phyloP scores from a whole-genome alignment of 2,888 invertebrate genomes.

The Clistopyga incitator region DNA sequence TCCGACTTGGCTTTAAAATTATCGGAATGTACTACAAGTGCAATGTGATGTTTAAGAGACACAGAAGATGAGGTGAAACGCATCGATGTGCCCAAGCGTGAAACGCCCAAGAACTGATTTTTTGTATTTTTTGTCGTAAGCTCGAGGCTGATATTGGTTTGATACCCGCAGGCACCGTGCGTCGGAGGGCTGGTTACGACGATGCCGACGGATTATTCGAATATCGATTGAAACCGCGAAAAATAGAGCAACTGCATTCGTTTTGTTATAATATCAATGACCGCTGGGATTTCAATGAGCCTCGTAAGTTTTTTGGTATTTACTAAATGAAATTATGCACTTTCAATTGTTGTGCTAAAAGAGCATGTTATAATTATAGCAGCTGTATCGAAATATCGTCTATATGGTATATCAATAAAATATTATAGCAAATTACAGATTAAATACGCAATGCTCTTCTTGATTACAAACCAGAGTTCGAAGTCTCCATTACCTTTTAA shows the following conservation, averaged over 20 bases:
- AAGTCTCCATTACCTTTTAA: too few species aligned
- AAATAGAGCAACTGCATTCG: conserved; percentile 4
- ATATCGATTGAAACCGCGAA: conserved; percentile 3
- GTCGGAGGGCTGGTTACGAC: neutral
- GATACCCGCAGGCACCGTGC: conserved; percentile 5
- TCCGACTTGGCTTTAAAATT: conserved; percentile 76
- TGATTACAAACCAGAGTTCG: neutral
- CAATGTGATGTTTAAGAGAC: conserved; percentile 72
- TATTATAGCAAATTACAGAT: conserved; percentile 52
- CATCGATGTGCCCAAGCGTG: conserved; percentile 72
- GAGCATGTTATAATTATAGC: conserved; percentile 70
- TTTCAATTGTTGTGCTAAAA: conserved; percentile 48
- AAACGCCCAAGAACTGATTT: conserved; percentile 77
- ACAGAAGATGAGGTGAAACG: conserved; percentile 60
- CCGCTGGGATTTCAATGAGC: conserved; percentile 12
- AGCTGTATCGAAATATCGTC: conserved; percentile 76
- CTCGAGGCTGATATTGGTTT: conserved; percentile 21
- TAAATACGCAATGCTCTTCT: neutral
- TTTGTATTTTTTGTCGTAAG: conserved; percentile 50
- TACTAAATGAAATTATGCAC: conserved; percentile 26
- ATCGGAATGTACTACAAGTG: conserved; percentile 75
- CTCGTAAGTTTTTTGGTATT: conserved; percentile 32
- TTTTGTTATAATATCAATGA: neutral
- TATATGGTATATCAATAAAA: conserved; percentile 76
- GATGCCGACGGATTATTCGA: conserved; percentile 12